Percentiles rank a stretch among this genome's conserved stretches.
Evolutionary conservation across 2,888 invertebrate species (phyloP).

Genomic region (Philhelius pedissequus): DNA sequence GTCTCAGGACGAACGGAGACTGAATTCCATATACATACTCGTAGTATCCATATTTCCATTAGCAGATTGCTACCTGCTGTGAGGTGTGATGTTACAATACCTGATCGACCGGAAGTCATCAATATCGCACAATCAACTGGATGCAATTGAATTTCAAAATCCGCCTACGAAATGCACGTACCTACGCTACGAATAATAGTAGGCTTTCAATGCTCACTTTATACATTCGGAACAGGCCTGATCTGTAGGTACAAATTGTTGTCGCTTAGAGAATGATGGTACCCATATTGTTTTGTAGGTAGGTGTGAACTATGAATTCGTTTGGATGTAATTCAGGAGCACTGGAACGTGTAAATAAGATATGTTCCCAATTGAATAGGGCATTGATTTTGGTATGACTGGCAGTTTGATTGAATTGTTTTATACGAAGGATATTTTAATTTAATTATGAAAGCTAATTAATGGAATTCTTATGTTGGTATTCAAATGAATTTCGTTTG

Average conservation of each 20-base stretch:
- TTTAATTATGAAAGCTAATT: not conserved
- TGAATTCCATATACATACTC: not conserved
- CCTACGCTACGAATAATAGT: no score
- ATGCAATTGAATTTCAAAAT: slow-evolving; percentile 58
- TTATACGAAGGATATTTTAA: not conserved
- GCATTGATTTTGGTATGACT: not conserved
- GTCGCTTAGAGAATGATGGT: not conserved
- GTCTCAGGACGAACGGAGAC: slow-evolving; percentile 11
- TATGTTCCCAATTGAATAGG: slow-evolving; percentile 2
- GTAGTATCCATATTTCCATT: no score
- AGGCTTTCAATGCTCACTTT: not conserved
- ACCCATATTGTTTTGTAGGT: slow-evolving; percentile 33
- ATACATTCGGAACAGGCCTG: not conserved
- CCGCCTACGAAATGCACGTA: slow-evolving; percentile 7
- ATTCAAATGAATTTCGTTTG: not conserved
- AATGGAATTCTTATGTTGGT: not conserved
- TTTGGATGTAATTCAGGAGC: slow-evolving; percentile 1
- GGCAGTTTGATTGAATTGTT: not conserved
- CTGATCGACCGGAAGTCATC: slow-evolving; percentile 48
- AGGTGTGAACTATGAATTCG: no score
- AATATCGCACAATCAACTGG: slow-evolving; percentile 54
- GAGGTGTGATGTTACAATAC: slow-evolving; percentile 53
- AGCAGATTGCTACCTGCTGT: slow-evolving; percentile 40
- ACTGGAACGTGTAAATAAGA: slow-evolving; percentile 50
- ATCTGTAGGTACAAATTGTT: slow-evolving; percentile 13